Evolutionary conservation across 2,113 vertebrate species (phyloP).

Genomic region (Phylloscopus trochiloides): DNA sequence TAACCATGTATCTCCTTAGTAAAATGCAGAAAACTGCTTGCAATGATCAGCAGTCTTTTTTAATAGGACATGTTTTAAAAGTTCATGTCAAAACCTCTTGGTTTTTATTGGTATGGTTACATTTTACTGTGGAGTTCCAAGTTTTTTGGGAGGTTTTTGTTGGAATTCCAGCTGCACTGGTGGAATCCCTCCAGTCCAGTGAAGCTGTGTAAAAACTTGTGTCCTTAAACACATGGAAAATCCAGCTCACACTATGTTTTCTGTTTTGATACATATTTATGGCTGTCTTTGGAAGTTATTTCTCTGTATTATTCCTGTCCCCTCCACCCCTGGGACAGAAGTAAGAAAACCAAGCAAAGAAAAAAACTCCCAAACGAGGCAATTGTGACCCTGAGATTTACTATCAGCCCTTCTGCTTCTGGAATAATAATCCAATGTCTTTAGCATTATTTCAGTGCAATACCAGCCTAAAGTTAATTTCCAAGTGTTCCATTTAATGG

Average conservation of each 20-base stretch:
- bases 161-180: neutral
- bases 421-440: neutral
- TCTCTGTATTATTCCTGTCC: neutral
- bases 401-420: neutral
- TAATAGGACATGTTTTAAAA: neutral
- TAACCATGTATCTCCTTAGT: neutral
- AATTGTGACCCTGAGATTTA: neutral
- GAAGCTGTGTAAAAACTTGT: neutral
- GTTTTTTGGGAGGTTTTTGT: neutral
- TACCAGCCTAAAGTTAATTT: neutral
- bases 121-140: neutral
- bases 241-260: neutral
- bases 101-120: neutral
- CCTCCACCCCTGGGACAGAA: rapidly evolving
- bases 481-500: neutral
- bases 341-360: rapidly evolving
- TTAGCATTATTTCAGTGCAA: neutral
- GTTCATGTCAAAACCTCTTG: neutral
- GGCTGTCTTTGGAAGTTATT: neutral
- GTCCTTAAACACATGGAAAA: neutral
- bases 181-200: neutral
- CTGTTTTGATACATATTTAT: neutral
- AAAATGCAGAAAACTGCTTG: neutral
- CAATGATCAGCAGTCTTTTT: neutral
- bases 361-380: rapidly evolving